phyloP scores from a whole-genome alignment of 1,140 invertebrate species.

The Megalonaias nervosa region DNA sequence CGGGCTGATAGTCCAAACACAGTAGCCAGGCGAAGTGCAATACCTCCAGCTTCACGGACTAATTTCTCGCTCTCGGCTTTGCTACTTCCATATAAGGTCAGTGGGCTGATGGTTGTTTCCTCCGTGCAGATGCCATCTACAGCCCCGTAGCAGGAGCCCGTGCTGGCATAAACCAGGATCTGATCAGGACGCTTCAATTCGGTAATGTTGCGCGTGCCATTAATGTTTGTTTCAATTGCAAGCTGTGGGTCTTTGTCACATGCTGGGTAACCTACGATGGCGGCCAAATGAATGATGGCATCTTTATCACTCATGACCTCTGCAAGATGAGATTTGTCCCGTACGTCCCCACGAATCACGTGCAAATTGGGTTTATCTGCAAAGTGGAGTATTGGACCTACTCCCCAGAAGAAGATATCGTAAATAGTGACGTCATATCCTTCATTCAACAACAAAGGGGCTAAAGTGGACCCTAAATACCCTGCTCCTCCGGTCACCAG shows the following conservation, averaged over 20 bases:
- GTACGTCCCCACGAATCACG: conserved; percentile 55
- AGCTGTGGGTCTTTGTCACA: conserved; percentile 58
- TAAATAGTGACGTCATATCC: conserved; percentile 62
- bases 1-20: conserved; percentile 63
- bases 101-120: conserved; percentile 56
- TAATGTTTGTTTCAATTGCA: conserved; percentile 53
- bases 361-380: conserved; percentile 48
- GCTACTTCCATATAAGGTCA: conserved; percentile 59
- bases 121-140: conserved; percentile 61
- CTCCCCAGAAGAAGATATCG: conserved; percentile 60
- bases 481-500: conserved; percentile 62
- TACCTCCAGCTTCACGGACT: conserved; percentile 48
- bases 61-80: conserved; percentile 61
- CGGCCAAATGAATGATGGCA: conserved; percentile 59
- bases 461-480: conserved; percentile 59
- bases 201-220: conserved; percentile 55
- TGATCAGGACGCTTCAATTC: conserved; percentile 48
- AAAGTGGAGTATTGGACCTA: conserved; percentile 44
- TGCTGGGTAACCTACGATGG: conserved; percentile 65
- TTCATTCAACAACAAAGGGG: conserved; percentile 54
- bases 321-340: conserved; percentile 42
- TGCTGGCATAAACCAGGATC: conserved; percentile 61
- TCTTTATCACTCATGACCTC: conserved; percentile 47
- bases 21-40: conserved; percentile 60
- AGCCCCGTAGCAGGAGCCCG: conserved; percentile 63